Base-by-base conservation (phyloP, 1,140 invertebrate species). In the Aphidius gifuensis region DNA sequence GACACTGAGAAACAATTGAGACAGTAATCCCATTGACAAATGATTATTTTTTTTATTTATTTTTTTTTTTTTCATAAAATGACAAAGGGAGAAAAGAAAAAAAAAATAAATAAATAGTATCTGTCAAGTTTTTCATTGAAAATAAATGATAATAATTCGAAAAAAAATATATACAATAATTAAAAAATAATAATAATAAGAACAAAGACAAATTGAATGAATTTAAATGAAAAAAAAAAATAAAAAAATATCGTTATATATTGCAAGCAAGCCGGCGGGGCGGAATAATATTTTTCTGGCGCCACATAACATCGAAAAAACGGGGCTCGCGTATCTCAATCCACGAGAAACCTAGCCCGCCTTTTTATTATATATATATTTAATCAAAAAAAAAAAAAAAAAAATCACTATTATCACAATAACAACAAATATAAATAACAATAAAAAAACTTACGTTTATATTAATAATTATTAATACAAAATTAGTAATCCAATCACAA, bases 361-460 rank as follows among this genome's bases (percentile, higher is more conserved):
- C 56, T 58, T 63, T 63, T 45, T 58, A 58, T 51, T 53, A 39
- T 40, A 16, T 16, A 16, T 16, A 16, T 16, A 16, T 16, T 47
- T 49, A 21, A 40, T 7, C 46, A 62, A 32, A 48, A 9, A 50
- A 9, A 40, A 40, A 51, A 60, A 58, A 64, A 64, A 32, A 32
- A 55, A 59, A 60, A 57, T 61, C 11, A 11, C 9, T 1, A 43
- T 21, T 7, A 49, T 5, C 11, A 55, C 11, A 8, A 53, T 23
- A 62, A 63, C 47, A 53, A 50, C 42, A 21, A 16, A 9, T 50
- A 9, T 40, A 46, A 46, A 47, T 48, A 38, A 58, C 43, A 42
- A 53, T 16, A 48, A 45, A 16, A 47, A 56, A 58, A 72, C 75
- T 64, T 76, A 78, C 76, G 72, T 70, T 75, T 53, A 16, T 16